phyloP scores from a whole-genome alignment of 1,140 invertebrate genomes.

The Formica exsecta region DNA sequence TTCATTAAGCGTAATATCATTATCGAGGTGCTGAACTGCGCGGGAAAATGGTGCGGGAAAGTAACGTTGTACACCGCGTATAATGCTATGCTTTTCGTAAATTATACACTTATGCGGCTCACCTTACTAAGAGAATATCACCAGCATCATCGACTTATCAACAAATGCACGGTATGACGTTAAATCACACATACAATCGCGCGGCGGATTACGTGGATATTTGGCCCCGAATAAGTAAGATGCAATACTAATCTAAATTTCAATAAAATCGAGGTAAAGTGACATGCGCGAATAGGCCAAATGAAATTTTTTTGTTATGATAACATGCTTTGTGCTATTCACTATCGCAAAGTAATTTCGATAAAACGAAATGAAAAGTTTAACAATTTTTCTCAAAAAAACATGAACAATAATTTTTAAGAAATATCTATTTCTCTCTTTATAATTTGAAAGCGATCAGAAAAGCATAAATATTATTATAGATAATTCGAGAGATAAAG shows the following conservation, averaged over 20 bases:
- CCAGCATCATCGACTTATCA: neutral
- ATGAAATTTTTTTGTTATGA: neutral
- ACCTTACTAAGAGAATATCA: neutral
- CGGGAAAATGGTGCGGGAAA: conserved; percentile 17
- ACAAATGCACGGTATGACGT: conserved; percentile 21
- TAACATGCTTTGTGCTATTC: no score
- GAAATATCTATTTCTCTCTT: neutral
- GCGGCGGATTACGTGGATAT: conserved; percentile 7
- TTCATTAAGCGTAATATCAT: conserved; percentile 50
- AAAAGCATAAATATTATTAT: neutral
- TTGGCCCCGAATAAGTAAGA: conserved; percentile 23
- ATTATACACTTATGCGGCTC: conserved; percentile 19
- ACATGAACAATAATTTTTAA: neutral
- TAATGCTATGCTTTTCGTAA: conserved; percentile 51
- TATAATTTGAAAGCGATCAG: neutral
- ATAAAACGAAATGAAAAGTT: conserved; percentile 2
- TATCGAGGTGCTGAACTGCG: conserved; percentile 30
- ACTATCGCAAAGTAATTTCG: neutral
- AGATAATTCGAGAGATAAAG: neutral
- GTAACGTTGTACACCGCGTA: neutral
- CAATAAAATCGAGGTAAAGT: conserved; percentile 53
- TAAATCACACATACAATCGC: conserved; percentile 42
- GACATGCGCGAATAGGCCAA: neutral
- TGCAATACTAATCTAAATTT: neutral
- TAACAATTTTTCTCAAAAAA: neutral